Evolutionary conservation across 2,113 vertebrate species (phyloP), one percentile per base, ranked within the genome.

Genomic region (Thalassarche chlororhynchos): DNA sequence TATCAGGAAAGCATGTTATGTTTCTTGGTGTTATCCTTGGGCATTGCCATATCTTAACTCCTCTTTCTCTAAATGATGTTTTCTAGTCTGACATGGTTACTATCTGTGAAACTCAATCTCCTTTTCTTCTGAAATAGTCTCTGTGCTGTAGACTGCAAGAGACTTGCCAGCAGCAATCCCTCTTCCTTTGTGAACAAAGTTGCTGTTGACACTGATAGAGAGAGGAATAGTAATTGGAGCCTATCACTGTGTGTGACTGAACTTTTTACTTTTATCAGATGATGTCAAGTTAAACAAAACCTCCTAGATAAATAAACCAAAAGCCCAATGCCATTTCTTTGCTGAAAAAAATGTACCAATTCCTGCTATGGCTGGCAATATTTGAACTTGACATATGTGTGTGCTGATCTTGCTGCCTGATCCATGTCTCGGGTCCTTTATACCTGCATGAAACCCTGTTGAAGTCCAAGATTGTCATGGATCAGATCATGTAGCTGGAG

Each of bases 251-350:
- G 81, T 49, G 47, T 36, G 74, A 44, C 89, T 80, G 66, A 93
- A 93, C 93, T 70, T 90, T 46, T 77, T 79, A 61, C 69, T 95
- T 92, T 90, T 88, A 91, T 95, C 95, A 86, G 75, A 44, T 93
- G 46, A 77, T 86, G 87, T 90, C n/a, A 90, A 79, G 70, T 82
- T 82, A 87, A 87, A 66, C 38, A 80, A 69, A 89, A 72, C 7
- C 15, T 66, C 19, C 14, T 64, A 24, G 47, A 51, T 81, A 80
- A 84, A 80, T 60, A 69, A 93, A 75, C 44, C 12, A 52, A 76
- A 92, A 95, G 29, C 57, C 34, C 25, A 31, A 5, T 85, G 44
- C 36, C 24, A 11, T 66, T 93, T 84, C 26, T 58, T 66, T 80
- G 31, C 54, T 82, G 84, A 44, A 34, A 76, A 75, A 26, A 69